Evolutionary conservation across 2,888 invertebrate species (phyloP), one percentile per base, ranked within the genome.

Genomic region (Melangyna quadrimaculata): DNA sequence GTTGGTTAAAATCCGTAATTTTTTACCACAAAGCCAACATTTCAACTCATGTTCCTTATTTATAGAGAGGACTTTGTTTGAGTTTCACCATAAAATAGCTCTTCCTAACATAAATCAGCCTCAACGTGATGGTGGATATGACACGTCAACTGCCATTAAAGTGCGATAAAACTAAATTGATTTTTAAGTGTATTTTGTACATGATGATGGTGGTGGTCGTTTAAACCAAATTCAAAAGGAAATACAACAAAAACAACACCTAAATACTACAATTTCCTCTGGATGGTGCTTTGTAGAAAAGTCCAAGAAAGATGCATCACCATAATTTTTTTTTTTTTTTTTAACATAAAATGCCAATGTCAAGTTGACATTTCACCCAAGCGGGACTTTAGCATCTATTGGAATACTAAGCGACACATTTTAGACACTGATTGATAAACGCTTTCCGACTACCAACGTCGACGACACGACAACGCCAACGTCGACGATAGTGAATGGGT

Each of bases 381-480:
- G 35, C 45, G 37, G 35, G 22, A 59, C 14, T 8, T 59, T 55
- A 37, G 51, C 48, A 55, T 63, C 67, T 59, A 78, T 51, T 57
- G 35, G 32, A 65, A 71, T 59, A 40, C 61, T 69, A 72, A 69
- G 67, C 51, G 82, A 72, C 82, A 78, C 37, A 61, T 82, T 77
- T 22, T 24, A 59, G 72, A 78, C 78, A 72, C 72, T 82, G 82
- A 82, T 78, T 82, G 82, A 82, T 78, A 65, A 59, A 69, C 29
- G 45, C 7, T 45, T 43, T 72, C n/a, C 29, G 9, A 19, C 6
- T 22, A 19, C 22, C 12, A 6, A 57, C 14, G n/a, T n/a, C n/a
- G 35, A 57, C 8, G 10, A 59, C 12, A 59, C 32, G n/a, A 35
- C 12, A 5, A 35, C 14, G 55, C 22, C 12, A 6, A 57, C 14